Evolutionary conservation across 2,113 vertebrate genomes (phyloP), one percentile per base, ranked within the genome.

Genomic region (Cacatua alba): DNA sequence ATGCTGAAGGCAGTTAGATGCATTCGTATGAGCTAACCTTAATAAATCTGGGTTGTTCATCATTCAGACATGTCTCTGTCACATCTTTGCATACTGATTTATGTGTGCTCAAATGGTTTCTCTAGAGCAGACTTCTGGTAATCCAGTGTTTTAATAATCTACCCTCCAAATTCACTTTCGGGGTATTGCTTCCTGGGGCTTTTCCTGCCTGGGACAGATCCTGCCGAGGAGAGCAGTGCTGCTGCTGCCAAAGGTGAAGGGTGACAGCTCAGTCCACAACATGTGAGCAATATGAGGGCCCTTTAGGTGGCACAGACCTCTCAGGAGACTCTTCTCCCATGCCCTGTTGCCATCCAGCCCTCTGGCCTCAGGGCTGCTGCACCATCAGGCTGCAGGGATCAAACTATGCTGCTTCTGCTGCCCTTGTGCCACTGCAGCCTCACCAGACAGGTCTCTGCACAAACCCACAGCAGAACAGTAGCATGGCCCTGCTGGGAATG

Each of bases 1-100:
- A 53, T 18, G 95, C 91, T 96, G 91, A 93, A 96, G 95, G 94
- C 91, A 65, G 86, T 91, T 43, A 64, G 92, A 95, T 94, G 81
- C 92, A 94, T 92, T 87, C 88, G 77, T 91, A 91, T 95, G 95
- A 97, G 95, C 95, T 94, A 95, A 94, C 41, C 28, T 82, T 82
- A 92, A 93, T 93, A 95, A 95, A 91, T 88, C 80, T 26, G 59
- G 31, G 88, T 17, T 96, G 86, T 96, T 96, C 93, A 96, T 95
- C 94, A 96, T 83, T 89, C 92, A 90, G 88, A 95, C 94, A 85
- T 49, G 86, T 94, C 83, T 84, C 82, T 43, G 9, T 41, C 81
- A 88, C 37, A 90, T 88, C 86, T 71, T 25, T 86, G 70, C 49
- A 53, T 37, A 2, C 85, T 93, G 90, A 72, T 75, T 55, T 83